Evolutionary conservation across 2,113 vertebrate genomes (phyloP), one percentile per base, ranked within the genome.

Genomic region (Malurus elegans): DNA sequence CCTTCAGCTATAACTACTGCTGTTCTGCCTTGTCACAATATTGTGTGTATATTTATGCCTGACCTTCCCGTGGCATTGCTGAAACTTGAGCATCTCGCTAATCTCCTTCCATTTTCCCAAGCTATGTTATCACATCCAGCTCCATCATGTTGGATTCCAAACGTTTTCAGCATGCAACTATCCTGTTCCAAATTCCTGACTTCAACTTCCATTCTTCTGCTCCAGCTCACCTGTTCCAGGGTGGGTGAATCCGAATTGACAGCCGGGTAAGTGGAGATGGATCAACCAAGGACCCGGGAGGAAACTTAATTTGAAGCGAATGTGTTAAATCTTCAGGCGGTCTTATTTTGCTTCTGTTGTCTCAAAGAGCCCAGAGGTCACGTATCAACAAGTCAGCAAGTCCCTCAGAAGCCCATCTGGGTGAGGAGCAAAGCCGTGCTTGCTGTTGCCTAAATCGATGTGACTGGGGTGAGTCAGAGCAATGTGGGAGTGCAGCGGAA

Each of bases 71-170:
- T 34, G 78, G 58, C 61, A 38, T 21, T 84, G 44, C 76, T 93
- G 75, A 89, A 93, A 94, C 29, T 66, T 81, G 76, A 95, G 57
- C 26, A 50, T 69, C 18, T 69, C 93, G 89, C 58, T 85, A 69
- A 91, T 91, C 74, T 50, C 73, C 44, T 75, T 86, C 57, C 36
- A 14, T 82, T 78, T 91, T 93, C 74, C 47, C 28, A 62, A 62
- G 58, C 50, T 21, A 2, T 26, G 19, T 45, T 80, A 64, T 29
- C 65, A 24, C 57, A 53, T 93, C 38, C 40, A 53, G 36, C 62
- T 82, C 47, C 12, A 66, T 78, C 42, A 4, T 2, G 2, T n/a
- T 58, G 42, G 16, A 83, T 86, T 70, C 87, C 80, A 54, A n/a
- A 36, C 0, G 0, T 75, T 92, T 84, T 45, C 62, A 50, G 51